Base-by-base conservation (phyloP, 2,888 invertebrate genomes). In the Caenorhabditis uteleia region DNA sequence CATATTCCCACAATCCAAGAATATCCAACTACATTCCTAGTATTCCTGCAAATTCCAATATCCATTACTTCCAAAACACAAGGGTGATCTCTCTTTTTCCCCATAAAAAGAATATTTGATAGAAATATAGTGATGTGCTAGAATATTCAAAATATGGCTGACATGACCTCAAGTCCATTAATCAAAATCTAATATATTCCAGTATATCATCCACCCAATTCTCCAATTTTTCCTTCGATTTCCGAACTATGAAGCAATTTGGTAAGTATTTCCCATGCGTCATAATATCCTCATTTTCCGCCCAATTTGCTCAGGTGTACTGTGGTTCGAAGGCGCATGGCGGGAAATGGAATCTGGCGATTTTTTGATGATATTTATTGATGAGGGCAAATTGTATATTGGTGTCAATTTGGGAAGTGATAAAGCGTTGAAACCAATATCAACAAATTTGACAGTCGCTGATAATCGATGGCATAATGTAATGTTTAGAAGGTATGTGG, bases 351-450 rank as follows among this genome's bases (percentile, higher is more conserved):
- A 72, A 23, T 49, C 34, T 0, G 59, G 54, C 20, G 67, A 72
- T 45, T 67, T 67, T 23, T 42, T 72, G 16, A 44, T 67, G n/a
- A 53, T 72, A 12, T 68, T 68, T 33, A 48, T 71, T 23, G 61
- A 62, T 27, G 50, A 68, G 51, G 60, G 68, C 14, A 50, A 62
- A 12, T 31, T 72, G 16, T 68, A 70, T 40, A 44, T 75, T n/a
- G 67, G 60, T 10, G 54, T 70, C 27, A 75, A 75, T 44, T 44
- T 75, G 23, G 75, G 75, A 18, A 62, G 66, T 14, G 75, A 75
- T 34, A 38, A 56, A 10, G 27, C 36, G 14, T 45, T 75, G 47
- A 72, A 72, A 43, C 57, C 70, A 16, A 71, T 75, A 26, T 44
- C 65, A 2, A 54, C 70, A 16, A 65, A 66, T 46, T 58, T 53